These are phyloP conservation scores for Hermetia illucens DNA, from an alignment of 1,140 invertebrate genomes.

Conservation along the genomic window DNA sequence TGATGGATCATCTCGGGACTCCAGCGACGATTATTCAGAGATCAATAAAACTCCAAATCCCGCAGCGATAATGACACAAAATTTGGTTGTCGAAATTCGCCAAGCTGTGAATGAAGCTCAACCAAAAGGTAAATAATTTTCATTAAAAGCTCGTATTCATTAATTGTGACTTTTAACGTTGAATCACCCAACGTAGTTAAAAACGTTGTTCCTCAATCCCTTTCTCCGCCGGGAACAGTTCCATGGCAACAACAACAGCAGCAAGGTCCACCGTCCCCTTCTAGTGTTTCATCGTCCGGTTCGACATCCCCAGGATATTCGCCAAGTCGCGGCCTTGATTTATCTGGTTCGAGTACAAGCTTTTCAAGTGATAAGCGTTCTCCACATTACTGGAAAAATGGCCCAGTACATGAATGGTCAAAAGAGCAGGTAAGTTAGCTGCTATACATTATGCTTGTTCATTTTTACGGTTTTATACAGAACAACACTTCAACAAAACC, in stretches of 20 bases:
- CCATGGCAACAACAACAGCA: conserved; percentile 35
- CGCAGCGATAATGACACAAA: conserved; percentile 44
- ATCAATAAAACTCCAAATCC: conserved; percentile 37
- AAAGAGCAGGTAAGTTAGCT: conserved; percentile 68
- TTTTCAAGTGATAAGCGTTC: conserved; percentile 25
- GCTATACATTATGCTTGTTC: too few species aligned
- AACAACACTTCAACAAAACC: too few species aligned
- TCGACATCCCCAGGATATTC: conserved; percentile 35
- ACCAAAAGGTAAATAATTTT: conserved; percentile 47
- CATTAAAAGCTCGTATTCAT: background rate
- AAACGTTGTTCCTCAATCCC: conserved; percentile 42
- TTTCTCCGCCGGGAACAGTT: conserved; percentile 39
- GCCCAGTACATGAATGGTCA: conserved; percentile 67
- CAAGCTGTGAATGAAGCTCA: conserved; percentile 72
- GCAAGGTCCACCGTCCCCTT: conserved; percentile 40
- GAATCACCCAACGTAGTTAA: too few species aligned
- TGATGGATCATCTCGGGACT: conserved; percentile 43
- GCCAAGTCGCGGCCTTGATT: conserved; percentile 31
- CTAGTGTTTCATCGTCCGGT: conserved; percentile 47
- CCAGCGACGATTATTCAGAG: conserved; percentile 45
- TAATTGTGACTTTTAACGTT: conserved; percentile 5
- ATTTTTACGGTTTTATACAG: too few species aligned
- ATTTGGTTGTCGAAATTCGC: conserved; percentile 65
- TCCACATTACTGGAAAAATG: conserved; percentile 51
- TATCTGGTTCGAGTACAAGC: conserved; percentile 39